phyloP scores from a whole-genome alignment of 2,888 invertebrate species.

The Oxycera nigricornis region DNA sequence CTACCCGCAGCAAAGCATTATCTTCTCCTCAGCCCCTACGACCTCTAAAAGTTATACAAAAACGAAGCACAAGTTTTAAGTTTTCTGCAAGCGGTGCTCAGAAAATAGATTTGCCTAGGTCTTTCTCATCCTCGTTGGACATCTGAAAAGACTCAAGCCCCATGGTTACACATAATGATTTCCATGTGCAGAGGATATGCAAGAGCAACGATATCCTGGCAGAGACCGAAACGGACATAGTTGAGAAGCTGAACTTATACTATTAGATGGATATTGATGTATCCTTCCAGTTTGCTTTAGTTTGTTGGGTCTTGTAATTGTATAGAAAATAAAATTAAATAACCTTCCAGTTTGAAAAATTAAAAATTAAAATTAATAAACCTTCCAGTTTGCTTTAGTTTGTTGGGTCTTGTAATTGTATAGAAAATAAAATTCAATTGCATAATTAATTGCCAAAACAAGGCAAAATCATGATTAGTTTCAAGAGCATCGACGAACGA shows the following conservation, averaged over 20 bases:
- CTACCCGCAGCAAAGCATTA: neutral
- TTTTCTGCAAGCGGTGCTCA: slow-evolving; percentile 38
- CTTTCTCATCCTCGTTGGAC: neutral
- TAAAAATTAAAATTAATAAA: no score
- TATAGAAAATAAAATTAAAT: slow-evolving; percentile 15
- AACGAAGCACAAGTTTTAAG: slow-evolving; percentile 42
- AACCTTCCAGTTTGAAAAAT: no score
- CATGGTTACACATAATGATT: neutral
- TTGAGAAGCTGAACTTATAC: neutral
- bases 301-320: neutral
- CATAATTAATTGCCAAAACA: no score
- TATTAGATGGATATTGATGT: neutral
- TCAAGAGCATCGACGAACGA: no score
- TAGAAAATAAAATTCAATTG: slow-evolving; percentile 20
- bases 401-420: neutral
- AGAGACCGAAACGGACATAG: neutral
- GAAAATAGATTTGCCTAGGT: slow-evolving; percentile 41
- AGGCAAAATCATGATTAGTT: no score
- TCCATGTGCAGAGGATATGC: neutral
- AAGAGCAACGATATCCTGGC: neutral
- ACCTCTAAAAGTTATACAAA: slow-evolving; percentile 36
- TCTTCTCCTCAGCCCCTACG: neutral
- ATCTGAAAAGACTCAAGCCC: neutral
- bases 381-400: neutral
- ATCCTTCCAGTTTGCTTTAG: neutral